Conservation (phyloP, 1,140 invertebrate genomes). For the Drosophila nigromelanica region DNA sequence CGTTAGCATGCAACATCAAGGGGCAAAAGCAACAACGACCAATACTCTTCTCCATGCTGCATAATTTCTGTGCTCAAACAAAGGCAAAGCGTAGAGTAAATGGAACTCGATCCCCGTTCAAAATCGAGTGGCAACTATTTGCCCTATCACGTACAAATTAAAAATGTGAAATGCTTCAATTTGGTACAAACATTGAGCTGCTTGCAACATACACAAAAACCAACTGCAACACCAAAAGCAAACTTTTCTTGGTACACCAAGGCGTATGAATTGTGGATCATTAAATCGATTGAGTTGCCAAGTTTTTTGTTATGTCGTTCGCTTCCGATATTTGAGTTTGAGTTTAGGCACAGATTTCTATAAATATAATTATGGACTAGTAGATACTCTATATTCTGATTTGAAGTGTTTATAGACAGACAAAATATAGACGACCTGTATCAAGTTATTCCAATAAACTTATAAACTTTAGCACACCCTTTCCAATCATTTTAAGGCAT, state of each 20-base stretch:
- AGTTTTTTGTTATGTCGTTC: background rate
- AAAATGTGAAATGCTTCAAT: slow-evolving; percentile 82
- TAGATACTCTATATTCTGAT: background rate
- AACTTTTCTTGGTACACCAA: slow-evolving; percentile 23
- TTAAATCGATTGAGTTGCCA: slow-evolving; percentile 5
- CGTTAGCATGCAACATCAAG: slow-evolving; percentile 65
- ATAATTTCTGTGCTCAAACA: slow-evolving; percentile 71
- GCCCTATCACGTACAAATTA: slow-evolving; percentile 82
- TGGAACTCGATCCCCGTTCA: slow-evolving; percentile 19
- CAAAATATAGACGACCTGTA: too few species aligned
- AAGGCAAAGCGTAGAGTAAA: slow-evolving; percentile 15
- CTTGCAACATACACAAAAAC: slow-evolving; percentile 52
- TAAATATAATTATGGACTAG: background rate
- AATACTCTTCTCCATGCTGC: slow-evolving; percentile 37
- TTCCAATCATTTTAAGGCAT: background rate
- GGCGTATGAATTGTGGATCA: slow-evolving; percentile 39
- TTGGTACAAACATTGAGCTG: slow-evolving; percentile 41
- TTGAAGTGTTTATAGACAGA: too few species aligned
- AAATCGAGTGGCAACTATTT: slow-evolving; percentile 74
- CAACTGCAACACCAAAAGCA: slow-evolving; percentile 19
- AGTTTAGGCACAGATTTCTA: background rate
- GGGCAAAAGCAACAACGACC: slow-evolving; percentile 24
- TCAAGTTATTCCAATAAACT: too few species aligned
- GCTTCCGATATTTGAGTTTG: background rate
- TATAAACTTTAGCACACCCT: too few species aligned